Conservation (phyloP, 2,113 vertebrate genomes). For the Chunga burmeisteri region DNA sequence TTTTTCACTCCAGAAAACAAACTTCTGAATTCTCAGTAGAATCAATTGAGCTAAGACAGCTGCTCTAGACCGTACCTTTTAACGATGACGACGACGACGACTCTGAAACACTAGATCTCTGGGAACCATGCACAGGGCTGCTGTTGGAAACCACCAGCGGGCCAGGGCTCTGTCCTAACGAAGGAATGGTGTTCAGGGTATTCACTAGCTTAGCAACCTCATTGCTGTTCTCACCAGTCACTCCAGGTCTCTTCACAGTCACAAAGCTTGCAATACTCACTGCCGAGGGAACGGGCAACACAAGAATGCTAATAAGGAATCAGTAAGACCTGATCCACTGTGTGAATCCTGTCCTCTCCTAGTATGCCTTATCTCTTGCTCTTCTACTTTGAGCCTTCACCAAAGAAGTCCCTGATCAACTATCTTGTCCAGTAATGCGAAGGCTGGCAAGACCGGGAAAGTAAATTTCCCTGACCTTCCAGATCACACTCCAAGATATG, state of each 20-base stretch:
- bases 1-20: not conserved
- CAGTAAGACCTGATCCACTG: not conserved
- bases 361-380: not conserved
- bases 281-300: constrained; percentile 50
- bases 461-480: not conserved
- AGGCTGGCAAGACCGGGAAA: not conserved
- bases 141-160: constrained; percentile 75
- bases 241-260: constrained; percentile 76
- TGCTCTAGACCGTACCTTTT: constrained; percentile 60
- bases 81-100: not conserved
- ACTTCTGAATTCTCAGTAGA: not conserved
- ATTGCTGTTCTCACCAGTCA: constrained; percentile 72
- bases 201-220: constrained; percentile 82
- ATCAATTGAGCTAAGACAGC: fast-evolving
- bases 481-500: fast-evolving
- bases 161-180: constrained; percentile 74
- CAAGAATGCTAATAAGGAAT: not conserved
- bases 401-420: no score
- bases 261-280: constrained; percentile 80
- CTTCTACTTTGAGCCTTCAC: not conserved
- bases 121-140: constrained; percentile 71
- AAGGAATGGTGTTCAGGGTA: constrained; percentile 74
- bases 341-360: not conserved
- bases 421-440: not conserved
- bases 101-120: constrained; percentile 65